Base-by-base conservation (phyloP, 2,888 invertebrate species). In the Horisme vitalbata region DNA sequence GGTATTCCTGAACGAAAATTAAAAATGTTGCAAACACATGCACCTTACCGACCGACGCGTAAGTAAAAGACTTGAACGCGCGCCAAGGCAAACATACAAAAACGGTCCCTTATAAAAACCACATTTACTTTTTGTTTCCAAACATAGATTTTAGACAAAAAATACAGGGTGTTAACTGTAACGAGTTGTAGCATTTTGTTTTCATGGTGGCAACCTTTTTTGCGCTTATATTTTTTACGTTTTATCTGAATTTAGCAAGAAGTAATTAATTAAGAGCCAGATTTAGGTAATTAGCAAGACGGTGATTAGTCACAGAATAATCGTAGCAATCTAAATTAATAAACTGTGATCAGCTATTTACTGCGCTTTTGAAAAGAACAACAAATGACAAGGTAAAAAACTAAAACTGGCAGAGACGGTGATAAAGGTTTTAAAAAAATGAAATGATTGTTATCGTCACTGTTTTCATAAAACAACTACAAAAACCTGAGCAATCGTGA, bases 81-180 rank as follows among this genome's bases (percentile, higher is more conserved):
- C 75, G 83, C 76, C 79, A 81, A 83, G 76, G 77, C 75, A 85
- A 85, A 86, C 75, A 84, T 59, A 80, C 63, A 85, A 83, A 85
- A 80, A 77, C 71, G 51, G 60, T 55, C 55, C 52, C 52, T 59
- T 65, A 79, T 68, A 83, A 83, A 84, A 84, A 84, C 83, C 71
- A 61, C 77, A 71, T 60, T 6, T 18, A 66, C 75, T 82, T 73
- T 80, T 71, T 82, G 75, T 80, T 74, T 67, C 63, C 68, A 72
- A 75, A 79, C 68, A 76, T 59, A 67, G 55, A 44, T 41, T 49
- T 34, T 31, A 10, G 52, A 67, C 65, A 75, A 77, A 79, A 81
- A 77, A 74, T 59, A 52, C 37, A 65, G 79, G 78, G 83, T 80
- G 83, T 81, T 78, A 84, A 80, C 74, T 72, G 68, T 66, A 65